Evolutionary conservation across 2,113 vertebrate species (phyloP), one percentile per base, ranked within the genome.

Genomic region (Taurulus bubalis): DNA sequence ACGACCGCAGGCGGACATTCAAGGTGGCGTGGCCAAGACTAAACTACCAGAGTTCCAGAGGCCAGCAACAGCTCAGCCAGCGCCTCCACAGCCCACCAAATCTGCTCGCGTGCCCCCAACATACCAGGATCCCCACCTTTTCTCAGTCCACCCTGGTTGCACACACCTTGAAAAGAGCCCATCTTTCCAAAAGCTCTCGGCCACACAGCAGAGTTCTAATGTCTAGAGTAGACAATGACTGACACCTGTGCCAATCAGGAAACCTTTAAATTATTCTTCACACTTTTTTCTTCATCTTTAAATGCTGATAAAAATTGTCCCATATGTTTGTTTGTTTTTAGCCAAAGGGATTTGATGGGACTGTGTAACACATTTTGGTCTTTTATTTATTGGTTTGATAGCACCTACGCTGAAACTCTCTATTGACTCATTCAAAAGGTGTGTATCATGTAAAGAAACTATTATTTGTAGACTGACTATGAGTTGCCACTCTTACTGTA

Each of bases 11-110:
- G 88, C 69, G 45, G 96, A 89, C 71, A 93, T 95, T 32, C 87
- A 58, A 58, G 95, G 91, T 0, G 90, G 85, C 1, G 87, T 87
- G 38, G 87, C 89, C 4, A 86, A 91, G 77, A 88, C 77, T 0
- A 80, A 91, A 6, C 96, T 91, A 47, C 88, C 79, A 14, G 92
- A 85, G 90, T 95, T 93, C 47, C 92, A 94, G 94, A 95, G 92
- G 88, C 91, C 96, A 72, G 90, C 93, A 69, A 86, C 83, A 2
- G 95, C 90, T 3, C 91, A 91, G 75, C 85, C 90, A 0, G 86
- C 89, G 0, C 45, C 89, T 8, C 91, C 90, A 7, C 86, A 91
- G 73, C 85, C 86, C 36, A 83, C 89, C 75, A 91, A 80, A 69
- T 93, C 93, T 5, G 60, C 85, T n/a, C 90, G 32, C 65, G 18